Percentiles rank a stretch among this genome's conserved stretches.
These are phyloP conservation scores for Brenthis hecate DNA, from an alignment of 2,888 invertebrate species.

Conservation along the genomic window DNA sequence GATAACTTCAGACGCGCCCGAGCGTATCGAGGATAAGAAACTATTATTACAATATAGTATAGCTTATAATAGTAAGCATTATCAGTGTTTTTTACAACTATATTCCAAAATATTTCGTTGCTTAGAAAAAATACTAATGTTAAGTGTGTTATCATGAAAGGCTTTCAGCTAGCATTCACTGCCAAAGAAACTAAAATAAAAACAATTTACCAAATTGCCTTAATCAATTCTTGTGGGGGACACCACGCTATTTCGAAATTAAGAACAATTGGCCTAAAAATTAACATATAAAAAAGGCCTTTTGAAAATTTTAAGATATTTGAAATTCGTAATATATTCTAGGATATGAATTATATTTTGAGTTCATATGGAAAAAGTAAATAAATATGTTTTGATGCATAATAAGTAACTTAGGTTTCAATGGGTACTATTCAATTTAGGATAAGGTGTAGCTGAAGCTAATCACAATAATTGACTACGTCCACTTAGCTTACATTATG, in stretches of 20 bases:
- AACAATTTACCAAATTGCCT: slow-evolving; percentile 61
- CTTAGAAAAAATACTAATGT: background rate
- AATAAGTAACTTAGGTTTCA: background rate
- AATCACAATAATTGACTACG: slow-evolving; percentile 26
- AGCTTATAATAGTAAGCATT: too few relatives aligned
- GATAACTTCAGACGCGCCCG: too few relatives aligned
- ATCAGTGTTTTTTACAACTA: too few relatives aligned
- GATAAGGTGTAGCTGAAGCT: slow-evolving; percentile 1
- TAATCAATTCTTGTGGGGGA: slow-evolving; percentile 57
- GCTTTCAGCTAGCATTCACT: slow-evolving; percentile 40
- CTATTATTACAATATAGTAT: too few relatives aligned
- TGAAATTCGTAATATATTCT: background rate
- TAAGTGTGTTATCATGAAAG: slow-evolving; percentile 28
- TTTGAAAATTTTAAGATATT: slow-evolving; percentile 2
- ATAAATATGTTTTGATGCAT: background rate
- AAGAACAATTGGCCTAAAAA: slow-evolving; percentile 42
- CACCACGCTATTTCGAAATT: slow-evolving; percentile 68
- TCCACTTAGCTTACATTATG: slow-evolving; percentile 23
- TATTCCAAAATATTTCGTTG: too few relatives aligned
- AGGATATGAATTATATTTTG: too few relatives aligned
- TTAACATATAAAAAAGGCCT: slow-evolving; percentile 8
- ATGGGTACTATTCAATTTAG: background rate
- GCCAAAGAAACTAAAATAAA: slow-evolving; percentile 50
- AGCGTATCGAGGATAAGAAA: too few relatives aligned
- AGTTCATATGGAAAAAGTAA: too few relatives aligned